Evolutionary conservation across 2,888 invertebrate genomes (phyloP), one percentile per base, ranked within the genome.

Genomic region (Protodeltote pygarga): DNA sequence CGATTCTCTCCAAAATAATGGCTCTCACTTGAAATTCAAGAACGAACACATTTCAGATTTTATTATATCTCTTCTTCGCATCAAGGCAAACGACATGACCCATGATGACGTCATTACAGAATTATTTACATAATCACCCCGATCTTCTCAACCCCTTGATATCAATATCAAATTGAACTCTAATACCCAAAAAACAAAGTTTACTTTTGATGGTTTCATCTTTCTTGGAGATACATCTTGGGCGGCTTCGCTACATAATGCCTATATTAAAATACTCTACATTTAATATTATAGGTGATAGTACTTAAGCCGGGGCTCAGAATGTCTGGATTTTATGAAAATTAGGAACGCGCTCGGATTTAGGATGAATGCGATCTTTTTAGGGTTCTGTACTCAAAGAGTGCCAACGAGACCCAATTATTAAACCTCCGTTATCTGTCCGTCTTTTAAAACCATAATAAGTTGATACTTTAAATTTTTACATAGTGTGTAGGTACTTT

Each of bases 41-140:
- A 45, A 47, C 50, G 62, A 71, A 74, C 72, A 79, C 72, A 77
- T 81, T 81, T 77, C 66, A 66, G 67, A 73, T 74, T 80, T 85
- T 77, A 83, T 84, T 75, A 79, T 74, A 78, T 77, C 79, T 72
- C 73, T 76, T 78, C 71, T 71, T 75, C 75, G 75, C 79, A 79
- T 81, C 83, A 77, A 75, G 71, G 70, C 58, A 75, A 81, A 81
- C 77, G 80, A 80, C 78, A 77, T 78, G 77, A 79, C 82, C 79
- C 74, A 59, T 80, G 79, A 84, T 85, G 84, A 81, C 78, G 78
- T 80, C 83, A 83, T 86, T 84, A 84, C 73, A 71, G 73, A 74
- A 77, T 75, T 81, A 85, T 86, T 86, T 84, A 82, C 85, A 85
- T 86, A 86, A 86, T 85, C 82, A 79, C 77, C n/a, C 69, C 61